phyloP scores from a whole-genome alignment of 2,113 vertebrate species.

The Picathartes gymnocephalus region DNA sequence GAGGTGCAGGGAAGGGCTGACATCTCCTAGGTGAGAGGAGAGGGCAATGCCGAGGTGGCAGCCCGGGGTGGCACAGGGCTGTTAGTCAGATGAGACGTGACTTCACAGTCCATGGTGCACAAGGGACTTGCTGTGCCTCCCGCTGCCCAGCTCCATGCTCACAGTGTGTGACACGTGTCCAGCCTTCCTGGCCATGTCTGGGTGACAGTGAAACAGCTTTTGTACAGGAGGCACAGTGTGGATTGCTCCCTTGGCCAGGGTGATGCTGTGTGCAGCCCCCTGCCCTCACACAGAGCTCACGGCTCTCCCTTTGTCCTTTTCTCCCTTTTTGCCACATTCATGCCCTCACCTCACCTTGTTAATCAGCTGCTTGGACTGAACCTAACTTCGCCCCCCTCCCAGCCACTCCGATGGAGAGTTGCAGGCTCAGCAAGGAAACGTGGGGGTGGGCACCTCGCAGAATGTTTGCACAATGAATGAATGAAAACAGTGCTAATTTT shows the following conservation, averaged over 20 bases:
- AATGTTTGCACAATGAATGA: slow-evolving; percentile 29
- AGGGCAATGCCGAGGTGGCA: background rate
- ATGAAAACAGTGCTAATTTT: slow-evolving; percentile 27
- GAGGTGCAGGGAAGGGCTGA: background rate
- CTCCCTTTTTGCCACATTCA: background rate
- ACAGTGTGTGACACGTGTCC: background rate
- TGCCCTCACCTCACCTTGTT: background rate
- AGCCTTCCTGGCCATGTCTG: background rate
- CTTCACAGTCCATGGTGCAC: accelerated
- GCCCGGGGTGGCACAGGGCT: accelerated
- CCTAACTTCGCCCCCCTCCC: background rate
- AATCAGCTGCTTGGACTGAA: slow-evolving; percentile 21
- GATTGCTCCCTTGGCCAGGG: background rate
- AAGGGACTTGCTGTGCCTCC: background rate
- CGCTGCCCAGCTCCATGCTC: accelerated
- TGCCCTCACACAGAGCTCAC: background rate
- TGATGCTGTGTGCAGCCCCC: background rate
- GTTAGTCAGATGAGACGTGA: accelerated
- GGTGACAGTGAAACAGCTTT: background rate
- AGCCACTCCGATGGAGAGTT: background rate
- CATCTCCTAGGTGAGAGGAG: background rate
- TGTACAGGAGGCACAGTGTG: accelerated
- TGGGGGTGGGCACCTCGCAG: background rate
- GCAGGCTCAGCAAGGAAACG: background rate
- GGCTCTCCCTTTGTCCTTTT: background rate